Percentiles rank a stretch among this genome's conserved stretches.
phyloP scores from a whole-genome alignment of 2,888 invertebrate species.

The Sialis lutaria region DNA sequence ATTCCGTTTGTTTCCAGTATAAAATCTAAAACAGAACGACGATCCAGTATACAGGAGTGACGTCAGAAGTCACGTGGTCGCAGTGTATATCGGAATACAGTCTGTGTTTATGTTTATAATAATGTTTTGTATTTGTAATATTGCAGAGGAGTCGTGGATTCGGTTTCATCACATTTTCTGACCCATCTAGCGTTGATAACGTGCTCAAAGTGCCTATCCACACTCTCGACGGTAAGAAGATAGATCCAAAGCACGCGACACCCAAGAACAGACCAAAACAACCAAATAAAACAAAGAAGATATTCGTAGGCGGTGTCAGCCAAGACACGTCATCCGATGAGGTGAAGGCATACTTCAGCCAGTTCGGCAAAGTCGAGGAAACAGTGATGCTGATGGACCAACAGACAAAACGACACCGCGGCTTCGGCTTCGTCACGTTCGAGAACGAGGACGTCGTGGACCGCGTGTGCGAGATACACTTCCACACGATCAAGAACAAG shows the following conservation, averaged over 20 bases:
- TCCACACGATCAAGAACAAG: conserved; percentile 84
- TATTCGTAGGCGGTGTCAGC: conserved; percentile 82
- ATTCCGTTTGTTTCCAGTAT: too few species aligned
- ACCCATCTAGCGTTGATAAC: conserved; percentile 78
- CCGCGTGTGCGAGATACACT: conserved; percentile 84
- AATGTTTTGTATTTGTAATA: conserved; percentile 9
- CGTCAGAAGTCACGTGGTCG: too few species aligned
- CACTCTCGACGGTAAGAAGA: conserved; percentile 83
- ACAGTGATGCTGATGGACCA: conserved; percentile 90
- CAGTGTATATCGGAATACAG: too few species aligned
- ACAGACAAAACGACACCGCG: conserved; percentile 79
- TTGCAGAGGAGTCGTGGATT: conserved; percentile 86
- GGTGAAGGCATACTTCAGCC: conserved; percentile 77
- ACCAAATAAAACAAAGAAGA: conserved; percentile 79
- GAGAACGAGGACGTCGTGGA: conserved; percentile 84
- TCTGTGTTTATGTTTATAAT: too few species aligned
- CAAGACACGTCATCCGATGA: conserved; percentile 85
- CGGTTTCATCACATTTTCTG: conserved; percentile 86
- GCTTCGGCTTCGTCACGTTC: conserved; percentile 84
- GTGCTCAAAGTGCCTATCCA: conserved; percentile 80
- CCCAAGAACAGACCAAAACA: conserved; percentile 75
- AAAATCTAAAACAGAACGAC: too few species aligned
- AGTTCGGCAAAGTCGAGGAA: conserved; percentile 80
- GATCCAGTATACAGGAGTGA: too few species aligned
- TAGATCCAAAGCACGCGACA: conserved; percentile 86